These are phyloP conservation scores for Ethmia dodecea DNA, from an alignment of 2,888 invertebrate genomes.

Conservation along the genomic window DNA sequence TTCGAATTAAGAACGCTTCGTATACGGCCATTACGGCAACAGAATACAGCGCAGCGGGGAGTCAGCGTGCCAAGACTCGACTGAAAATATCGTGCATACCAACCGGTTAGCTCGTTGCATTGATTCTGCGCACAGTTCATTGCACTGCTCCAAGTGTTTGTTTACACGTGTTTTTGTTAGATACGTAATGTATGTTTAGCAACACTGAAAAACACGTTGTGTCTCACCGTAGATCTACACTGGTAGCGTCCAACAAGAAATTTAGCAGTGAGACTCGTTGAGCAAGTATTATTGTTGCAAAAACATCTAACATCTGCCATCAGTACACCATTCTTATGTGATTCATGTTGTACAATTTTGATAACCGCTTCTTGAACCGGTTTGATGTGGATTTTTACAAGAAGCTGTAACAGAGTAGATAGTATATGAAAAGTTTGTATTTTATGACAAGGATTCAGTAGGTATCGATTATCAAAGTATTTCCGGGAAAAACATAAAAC, in stretches of 20 bases:
- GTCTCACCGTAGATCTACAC: too few relatives aligned
- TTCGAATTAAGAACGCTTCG: neutral
- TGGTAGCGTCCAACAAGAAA: neutral
- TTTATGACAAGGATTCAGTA: too few relatives aligned
- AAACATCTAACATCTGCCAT: neutral
- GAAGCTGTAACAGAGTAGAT: too few relatives aligned
- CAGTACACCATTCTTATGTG: too few relatives aligned
- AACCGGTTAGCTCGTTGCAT: slow-evolving; percentile 12
- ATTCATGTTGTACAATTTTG: too few relatives aligned
- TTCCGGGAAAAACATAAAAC: too few relatives aligned
- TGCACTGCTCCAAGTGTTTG: slow-evolving; percentile 10
- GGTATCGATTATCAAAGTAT: too few relatives aligned
- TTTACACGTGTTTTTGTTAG: slow-evolving; percentile 7
- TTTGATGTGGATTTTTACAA: too few relatives aligned
- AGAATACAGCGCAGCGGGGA: too few relatives aligned
- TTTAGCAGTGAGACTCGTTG: neutral
- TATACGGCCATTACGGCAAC: slow-evolving; percentile 13
- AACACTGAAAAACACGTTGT: neutral
- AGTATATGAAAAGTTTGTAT: too few relatives aligned
- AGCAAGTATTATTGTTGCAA: neutral
- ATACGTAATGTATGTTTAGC: slow-evolving; percentile 1
- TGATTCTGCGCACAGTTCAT: slow-evolving; percentile 10
- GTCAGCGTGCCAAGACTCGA: slow-evolving; percentile 17
- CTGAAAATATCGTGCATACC: slow-evolving; percentile 20
- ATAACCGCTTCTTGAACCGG: too few relatives aligned